Evolutionary conservation across 1,140 invertebrate species (phyloP), one percentile per base, ranked within the genome.

Genomic region (Leptinotarsa undecemlineata): DNA sequence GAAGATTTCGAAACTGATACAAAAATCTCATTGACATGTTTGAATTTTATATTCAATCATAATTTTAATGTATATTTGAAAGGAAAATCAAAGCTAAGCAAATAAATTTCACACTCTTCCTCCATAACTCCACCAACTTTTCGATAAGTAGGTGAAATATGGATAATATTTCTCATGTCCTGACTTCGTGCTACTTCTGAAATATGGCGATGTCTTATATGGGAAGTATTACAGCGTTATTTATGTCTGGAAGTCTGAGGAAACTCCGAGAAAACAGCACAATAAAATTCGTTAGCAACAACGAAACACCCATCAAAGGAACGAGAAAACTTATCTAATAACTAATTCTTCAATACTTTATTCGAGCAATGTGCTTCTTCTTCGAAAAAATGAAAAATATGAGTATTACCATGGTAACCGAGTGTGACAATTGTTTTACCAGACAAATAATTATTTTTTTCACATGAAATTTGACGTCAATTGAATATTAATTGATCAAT

Each of bases 251-350:
- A 74, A 74, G 61, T 70, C 68, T 68, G 51, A 17, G 73, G 15
- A 66, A 77, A 74, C 51, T 72, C 57, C 33, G 67, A 17, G 73
- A 74, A 77, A 77, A 77, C 73, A 77, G 76, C 76, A 72, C 51
- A 77, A 77, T 74, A 77, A 77, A 77, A 74, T 71, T 73, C 74
- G 72, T 77, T 77, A 74, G 71, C 73, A 77, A 77, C 76, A 72
- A 69, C 72, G 66, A 73, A 77, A 77, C 76, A 75, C 67, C 73
- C 70, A 77, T 75, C 74, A 77, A 77, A 70, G 70, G 68, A 77
- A 77, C 73, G 73, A 75, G 73, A 73, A 77, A 77, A 77, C 69
- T 77, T 77, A 77, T 77, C 76, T 77, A 77, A 77, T 77, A 77
- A 77, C 72, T 75, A 73, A 77, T 77, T 75, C 73, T 70, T 77